These are phyloP conservation scores for Diabrotica undecimpunctata DNA, from an alignment of 1,140 invertebrate genomes.

Conservation along the genomic window DNA sequence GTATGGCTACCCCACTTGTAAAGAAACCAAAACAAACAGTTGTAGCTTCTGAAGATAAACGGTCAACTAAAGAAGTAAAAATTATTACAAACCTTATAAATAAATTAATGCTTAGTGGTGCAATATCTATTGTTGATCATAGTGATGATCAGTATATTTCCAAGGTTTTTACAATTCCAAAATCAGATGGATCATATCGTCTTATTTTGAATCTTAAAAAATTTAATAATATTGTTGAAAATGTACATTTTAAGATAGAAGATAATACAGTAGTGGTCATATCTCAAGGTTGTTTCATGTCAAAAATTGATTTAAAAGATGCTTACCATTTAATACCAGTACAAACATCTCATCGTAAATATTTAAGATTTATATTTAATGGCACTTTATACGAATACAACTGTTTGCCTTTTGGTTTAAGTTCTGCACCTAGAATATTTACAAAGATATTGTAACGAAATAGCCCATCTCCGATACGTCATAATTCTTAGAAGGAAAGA, in stretches of 20 bases:
- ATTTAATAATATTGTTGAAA: constrained; percentile 34
- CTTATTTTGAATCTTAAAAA: constrained; percentile 39
- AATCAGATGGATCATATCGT: too few relatives aligned
- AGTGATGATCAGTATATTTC: constrained; percentile 19
- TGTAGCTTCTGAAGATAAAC: too few relatives aligned
- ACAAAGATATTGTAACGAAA: not conserved
- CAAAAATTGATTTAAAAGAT: constrained; percentile 38
- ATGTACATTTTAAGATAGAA: constrained; percentile 32
- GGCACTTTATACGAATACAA: constrained; percentile 32
- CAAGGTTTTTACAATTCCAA: constrained; percentile 32
- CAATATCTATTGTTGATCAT: too few relatives aligned
- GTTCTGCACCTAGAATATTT: constrained; percentile 9
- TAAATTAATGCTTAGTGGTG: too few relatives aligned
- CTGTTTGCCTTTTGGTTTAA: constrained; percentile 19
- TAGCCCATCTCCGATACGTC: too few relatives aligned
- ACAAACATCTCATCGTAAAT: constrained; percentile 22
- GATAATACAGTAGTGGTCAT: constrained; percentile 20
- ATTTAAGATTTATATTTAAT: constrained; percentile 31
- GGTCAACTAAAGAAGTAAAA: too few relatives aligned
- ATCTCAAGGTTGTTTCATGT: constrained; percentile 28
- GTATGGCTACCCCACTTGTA: too few relatives aligned
- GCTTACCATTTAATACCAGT: constrained; percentile 34
- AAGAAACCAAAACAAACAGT: too few relatives aligned
- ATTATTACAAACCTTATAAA: too few relatives aligned
- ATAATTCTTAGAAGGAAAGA: too few relatives aligned